Base-by-base conservation (phyloP, 2,797 vertebrate species). In the Cirrhinus mrigala region DNA sequence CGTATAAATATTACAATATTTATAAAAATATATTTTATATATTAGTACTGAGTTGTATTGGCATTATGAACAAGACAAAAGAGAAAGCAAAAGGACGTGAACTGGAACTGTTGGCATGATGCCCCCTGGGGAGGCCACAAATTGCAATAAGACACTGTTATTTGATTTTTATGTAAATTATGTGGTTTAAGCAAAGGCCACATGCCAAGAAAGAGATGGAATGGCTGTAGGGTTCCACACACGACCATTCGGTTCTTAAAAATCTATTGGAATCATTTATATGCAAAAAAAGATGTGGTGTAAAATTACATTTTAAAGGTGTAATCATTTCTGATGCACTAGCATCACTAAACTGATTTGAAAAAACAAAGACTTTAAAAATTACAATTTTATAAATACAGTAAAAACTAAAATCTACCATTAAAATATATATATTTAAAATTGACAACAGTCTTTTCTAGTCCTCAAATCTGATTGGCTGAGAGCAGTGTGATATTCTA, bases 101-200 rank as follows among this genome's bases (percentile, higher is more conserved):
- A 77, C 52, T 77, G 33, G 71, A 48, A 56, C 54, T 62, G 82
- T 66, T 87, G 69, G 70, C 44, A 79, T 80, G 77, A 84, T 58
- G 52, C 50, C 64, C 73, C 77, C 64, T 82, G 50, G 62, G 64
- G 79, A 71, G 83, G 29, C 52, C 54, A 78, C 62, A 71, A 15
- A 15, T 46, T 16, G 6, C 37, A 10, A 48, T 73, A 75, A 87
- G 62, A 84, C 8, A 37, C 3, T 40, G 20, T 60, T 29, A 73
- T 81, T 84, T 50, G 76, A 69, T 84, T 81, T 81, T 69, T 84
- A 76, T 87, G 86, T 40, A 48, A 87, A 85, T 85, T 54, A 70
- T 22, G 48, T 52, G 68, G 64, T 81, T 81, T 78, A 54, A 78
- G 74, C 68, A 78, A 85, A 82, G 68, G 79, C 79, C 79, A 74